These are phyloP conservation scores for Rhea americana DNA, from an alignment of 2,113 vertebrate genomes.

Conservation along the genomic window DNA sequence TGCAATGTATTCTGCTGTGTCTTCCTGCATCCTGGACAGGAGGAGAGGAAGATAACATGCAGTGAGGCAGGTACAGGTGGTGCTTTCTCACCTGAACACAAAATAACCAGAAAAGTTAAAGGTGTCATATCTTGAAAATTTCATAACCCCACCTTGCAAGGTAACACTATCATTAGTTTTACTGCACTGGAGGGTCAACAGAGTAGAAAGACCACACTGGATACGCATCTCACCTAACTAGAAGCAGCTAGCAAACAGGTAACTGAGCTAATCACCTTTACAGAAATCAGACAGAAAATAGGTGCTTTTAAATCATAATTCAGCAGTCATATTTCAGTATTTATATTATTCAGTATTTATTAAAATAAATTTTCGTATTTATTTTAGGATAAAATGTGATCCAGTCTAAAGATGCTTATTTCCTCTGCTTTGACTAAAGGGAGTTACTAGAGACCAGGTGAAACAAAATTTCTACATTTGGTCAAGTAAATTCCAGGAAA, in stretches of 20 bases:
- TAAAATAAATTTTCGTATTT: too few species aligned
- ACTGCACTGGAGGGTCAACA: background rate
- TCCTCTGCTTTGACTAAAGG: background rate
- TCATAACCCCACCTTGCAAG: background rate
- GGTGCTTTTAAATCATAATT: background rate
- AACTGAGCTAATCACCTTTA: background rate
- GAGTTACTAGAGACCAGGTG: background rate
- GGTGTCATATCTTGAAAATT: background rate
- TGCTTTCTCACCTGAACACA: background rate
- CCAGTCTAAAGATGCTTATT: background rate
- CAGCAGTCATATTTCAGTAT: background rate
- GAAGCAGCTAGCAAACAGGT: background rate
- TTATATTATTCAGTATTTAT: too few species aligned
- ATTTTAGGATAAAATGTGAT: background rate
- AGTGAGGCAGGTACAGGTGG: background rate
- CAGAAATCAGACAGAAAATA: background rate
- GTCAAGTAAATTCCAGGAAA: background rate
- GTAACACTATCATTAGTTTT: background rate
- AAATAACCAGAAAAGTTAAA: background rate
- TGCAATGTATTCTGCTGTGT: conserved; percentile 74
- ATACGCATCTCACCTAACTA: background rate
- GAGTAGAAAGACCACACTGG: background rate
- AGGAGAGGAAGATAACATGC: background rate
- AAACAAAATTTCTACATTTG: background rate
- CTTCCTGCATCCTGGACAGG: conserved; percentile 78